These are phyloP conservation scores for Pardalotus punctatus DNA, from an alignment of 2,113 vertebrate species.

Conservation along the genomic window DNA sequence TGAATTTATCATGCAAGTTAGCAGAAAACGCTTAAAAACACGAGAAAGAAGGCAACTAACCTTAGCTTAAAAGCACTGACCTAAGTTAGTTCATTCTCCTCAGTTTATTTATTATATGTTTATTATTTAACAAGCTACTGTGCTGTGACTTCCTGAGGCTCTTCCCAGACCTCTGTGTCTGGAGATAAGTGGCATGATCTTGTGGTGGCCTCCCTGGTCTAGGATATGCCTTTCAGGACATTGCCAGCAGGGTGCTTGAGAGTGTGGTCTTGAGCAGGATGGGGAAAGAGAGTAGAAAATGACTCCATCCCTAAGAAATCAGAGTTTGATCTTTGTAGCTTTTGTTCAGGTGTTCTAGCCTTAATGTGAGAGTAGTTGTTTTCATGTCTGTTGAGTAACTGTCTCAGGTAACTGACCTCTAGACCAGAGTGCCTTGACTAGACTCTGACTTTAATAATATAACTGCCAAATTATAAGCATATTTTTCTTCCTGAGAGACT, in stretches of 20 bases:
- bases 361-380: not conserved
- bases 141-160: not conserved
- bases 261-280: not conserved
- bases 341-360: not conserved
- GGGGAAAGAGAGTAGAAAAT: not conserved
- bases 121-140: not conserved
- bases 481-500: not conserved
- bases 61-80: not conserved
- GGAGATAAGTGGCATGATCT: not conserved
- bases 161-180: not conserved
- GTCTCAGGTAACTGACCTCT: not conserved
- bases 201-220: not conserved
- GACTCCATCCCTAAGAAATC: not conserved
- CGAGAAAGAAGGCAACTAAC: not conserved
- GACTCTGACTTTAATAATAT: not conserved
- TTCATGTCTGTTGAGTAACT: not conserved
- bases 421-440: not conserved
- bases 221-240: not conserved
- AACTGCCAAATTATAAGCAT: not conserved
- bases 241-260: not conserved
- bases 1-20: not conserved
- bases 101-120: not conserved
- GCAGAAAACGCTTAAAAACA: not conserved
- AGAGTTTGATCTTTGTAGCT: not conserved
- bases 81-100: not conserved